phyloP scores from a whole-genome alignment of 1,140 invertebrate genomes.

The Pristionchus pacificus region DNA sequence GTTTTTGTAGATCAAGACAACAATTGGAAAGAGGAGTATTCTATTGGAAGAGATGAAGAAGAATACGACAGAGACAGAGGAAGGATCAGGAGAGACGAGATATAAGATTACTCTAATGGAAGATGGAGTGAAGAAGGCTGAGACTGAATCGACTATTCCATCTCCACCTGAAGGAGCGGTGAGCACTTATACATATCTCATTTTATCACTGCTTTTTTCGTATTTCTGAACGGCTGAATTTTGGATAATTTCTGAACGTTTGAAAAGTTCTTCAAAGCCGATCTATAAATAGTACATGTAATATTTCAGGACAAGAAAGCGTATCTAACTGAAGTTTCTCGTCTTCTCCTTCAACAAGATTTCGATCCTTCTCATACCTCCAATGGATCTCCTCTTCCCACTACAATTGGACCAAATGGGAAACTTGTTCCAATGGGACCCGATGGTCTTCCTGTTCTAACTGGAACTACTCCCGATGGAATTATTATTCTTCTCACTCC shows the following conservation, averaged over 20 bases:
- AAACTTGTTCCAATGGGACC: no score
- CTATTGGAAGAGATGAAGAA: conserved; percentile 31
- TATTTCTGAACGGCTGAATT: no score
- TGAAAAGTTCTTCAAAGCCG: no score
- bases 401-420: background rate
- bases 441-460: no score
- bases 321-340: conserved; percentile 28
- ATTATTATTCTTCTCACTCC: no score
- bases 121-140: conserved; percentile 30
- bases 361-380: no score
- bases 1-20: conserved; percentile 33
- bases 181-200: conserved; percentile 6
- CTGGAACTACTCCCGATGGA: no score
- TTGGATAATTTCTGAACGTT: no score
- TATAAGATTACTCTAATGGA: conserved; percentile 28
- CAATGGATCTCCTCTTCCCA: background rate
- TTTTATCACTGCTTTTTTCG: no score
- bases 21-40: conserved; percentile 30
- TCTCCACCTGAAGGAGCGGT: conserved; percentile 24
- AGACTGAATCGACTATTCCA: conserved; percentile 24
- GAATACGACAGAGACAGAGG: background rate
- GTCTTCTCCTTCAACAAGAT: background rate
- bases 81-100: background rate
- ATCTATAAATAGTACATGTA: no score
- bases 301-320: conserved; percentile 35